These are phyloP conservation scores for Furcula furcula DNA, from an alignment of 2,888 invertebrate genomes.

Conservation along the genomic window DNA sequence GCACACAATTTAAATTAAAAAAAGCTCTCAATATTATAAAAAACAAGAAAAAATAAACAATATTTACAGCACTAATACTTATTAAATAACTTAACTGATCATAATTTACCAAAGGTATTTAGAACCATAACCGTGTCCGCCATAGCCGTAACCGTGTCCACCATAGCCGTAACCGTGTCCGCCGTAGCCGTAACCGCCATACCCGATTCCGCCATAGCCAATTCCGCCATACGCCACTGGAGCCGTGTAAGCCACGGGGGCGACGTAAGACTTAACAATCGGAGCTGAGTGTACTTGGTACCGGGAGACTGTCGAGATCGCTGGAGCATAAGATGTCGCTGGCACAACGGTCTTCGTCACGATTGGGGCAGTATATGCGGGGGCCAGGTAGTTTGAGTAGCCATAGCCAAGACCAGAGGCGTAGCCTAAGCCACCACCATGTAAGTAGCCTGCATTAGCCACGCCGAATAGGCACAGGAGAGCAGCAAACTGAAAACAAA, in stretches of 20 bases:
- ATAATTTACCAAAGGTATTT: conserved; percentile 48
- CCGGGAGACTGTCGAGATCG: conserved; percentile 49
- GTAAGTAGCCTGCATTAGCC: conserved; percentile 45
- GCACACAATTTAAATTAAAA: not conserved
- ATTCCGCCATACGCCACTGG: conserved; percentile 10
- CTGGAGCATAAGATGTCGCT: conserved; percentile 38
- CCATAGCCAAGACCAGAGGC: conserved; percentile 32
- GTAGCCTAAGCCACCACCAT: conserved; percentile 32
- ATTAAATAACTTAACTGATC: not conserved
- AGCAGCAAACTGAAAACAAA: conserved; percentile 43
- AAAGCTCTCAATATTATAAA: not conserved
- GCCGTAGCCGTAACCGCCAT: conserved; percentile 29
- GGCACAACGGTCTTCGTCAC: conserved; percentile 38
- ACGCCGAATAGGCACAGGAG: conserved; percentile 49
- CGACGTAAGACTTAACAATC: conserved; percentile 37
- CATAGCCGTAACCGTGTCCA: conserved; percentile 9
- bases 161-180: conserved; percentile 20
- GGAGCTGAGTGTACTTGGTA: conserved; percentile 49
- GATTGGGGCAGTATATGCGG: conserved; percentile 31
- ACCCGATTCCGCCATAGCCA: conserved; percentile 13
- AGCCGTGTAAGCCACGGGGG: conserved; percentile 35
- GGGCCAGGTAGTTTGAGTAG: conserved; percentile 34
- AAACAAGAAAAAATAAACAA: too few relatives aligned
- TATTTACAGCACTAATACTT: too few relatives aligned
- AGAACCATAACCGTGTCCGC: conserved; percentile 30